Evolutionary conservation across 2,113 vertebrate genomes (phyloP), one percentile per base, ranked within the genome.

Genomic region (Chaetura pelagica): DNA sequence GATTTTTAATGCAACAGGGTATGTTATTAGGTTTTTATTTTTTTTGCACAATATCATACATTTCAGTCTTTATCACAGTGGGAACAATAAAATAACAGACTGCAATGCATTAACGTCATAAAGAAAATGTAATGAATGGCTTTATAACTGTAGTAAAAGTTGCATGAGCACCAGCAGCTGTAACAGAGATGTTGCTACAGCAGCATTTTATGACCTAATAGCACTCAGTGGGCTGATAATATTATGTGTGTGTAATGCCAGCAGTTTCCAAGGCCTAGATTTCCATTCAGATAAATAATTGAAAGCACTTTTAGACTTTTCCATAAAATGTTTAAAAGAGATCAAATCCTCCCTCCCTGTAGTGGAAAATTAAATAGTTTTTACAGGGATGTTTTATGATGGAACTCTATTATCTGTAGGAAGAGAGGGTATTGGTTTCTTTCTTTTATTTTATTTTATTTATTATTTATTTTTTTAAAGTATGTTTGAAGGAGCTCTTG

Each of bases 71-170:
- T 98, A 97, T 97, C 97, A 98, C 94, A 96, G 89, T 96, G 96
- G 97, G 98, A 98, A 98, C 97, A 97, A 97, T 98, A 98, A 98
- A 98, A 96, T 97, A 98, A 97, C 97, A 98, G 97, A 97, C 96
- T n/a, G 1, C 96, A 95, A 94, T 98, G 95, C 97, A 98, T 98
- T 98, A 98, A 94, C 97, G 97, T 98, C 97, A 97, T 98, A 98
- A 98, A 98, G 96, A 96, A 98, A 98, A 98, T 95, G 97, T 98
- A 98, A 98, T 98, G 98, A 98, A 98, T 98, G 97, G 90, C 97
- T 98, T 98, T 98, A 98, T 97, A 98, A 98, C 97, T 97, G 96
- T 95, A 97, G 97, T 98, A 98, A 98, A 98, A 98, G 97, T 98
- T 98, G 96, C 96, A 97, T 95, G 97, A 98, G 86, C 97, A 94